Conservation (phyloP, 64 coral and sea anemone genomes). For the Platygyra sinensis region DNA sequence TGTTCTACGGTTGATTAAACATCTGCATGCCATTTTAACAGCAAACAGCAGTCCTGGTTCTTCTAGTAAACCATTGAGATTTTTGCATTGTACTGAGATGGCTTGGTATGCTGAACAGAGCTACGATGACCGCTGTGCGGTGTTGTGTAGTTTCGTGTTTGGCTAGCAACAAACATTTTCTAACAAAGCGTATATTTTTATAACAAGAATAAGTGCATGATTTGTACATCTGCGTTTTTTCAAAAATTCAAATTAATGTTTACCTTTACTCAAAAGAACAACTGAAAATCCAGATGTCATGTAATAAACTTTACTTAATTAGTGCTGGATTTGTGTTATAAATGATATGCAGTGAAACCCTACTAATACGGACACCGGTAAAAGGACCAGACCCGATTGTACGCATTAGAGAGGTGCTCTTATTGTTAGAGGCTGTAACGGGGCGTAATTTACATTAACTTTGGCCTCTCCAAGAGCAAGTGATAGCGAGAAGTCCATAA, state of each 20-base stretch:
- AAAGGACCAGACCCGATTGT: too few species aligned
- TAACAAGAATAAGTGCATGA: not conserved
- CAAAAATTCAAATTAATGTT: not conserved
- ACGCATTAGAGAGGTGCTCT: too few species aligned
- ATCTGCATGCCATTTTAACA: constrained; percentile 26
- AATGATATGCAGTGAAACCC: not conserved
- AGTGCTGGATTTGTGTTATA: not conserved
- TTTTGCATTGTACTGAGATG: constrained; percentile 36
- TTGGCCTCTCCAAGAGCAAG: too few species aligned
- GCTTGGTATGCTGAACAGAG: not conserved
- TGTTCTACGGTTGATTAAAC: constrained; percentile 17
- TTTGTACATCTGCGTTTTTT: too few species aligned
- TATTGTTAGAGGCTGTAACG: too few species aligned
- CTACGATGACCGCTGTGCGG: too few species aligned
- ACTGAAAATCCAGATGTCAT: not conserved
- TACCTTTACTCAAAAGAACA: not conserved
- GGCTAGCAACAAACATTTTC: not conserved
- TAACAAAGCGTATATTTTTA: not conserved
- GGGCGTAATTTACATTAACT: too few species aligned
- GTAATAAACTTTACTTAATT: not conserved
- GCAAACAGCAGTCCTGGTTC: not conserved
- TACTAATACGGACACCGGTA: too few species aligned
- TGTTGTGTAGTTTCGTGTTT: not conserved
- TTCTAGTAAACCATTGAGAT: not conserved
- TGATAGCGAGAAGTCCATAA: too few species aligned